Base-by-base conservation (phyloP, 2,888 invertebrate species). In the Phalera bucephala region DNA sequence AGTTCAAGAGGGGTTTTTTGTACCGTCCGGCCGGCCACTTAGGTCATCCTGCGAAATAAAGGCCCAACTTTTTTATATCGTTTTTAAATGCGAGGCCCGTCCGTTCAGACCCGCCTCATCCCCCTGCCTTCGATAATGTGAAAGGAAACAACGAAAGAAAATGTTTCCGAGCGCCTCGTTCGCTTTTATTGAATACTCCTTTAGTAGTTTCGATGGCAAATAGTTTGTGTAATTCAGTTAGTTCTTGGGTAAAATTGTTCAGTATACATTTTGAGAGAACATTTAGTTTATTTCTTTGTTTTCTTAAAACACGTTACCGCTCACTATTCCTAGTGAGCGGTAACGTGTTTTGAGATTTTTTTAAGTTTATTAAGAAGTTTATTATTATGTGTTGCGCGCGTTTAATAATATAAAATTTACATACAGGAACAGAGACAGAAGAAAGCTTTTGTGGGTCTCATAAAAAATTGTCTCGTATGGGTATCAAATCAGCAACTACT, bases 121-220 rank as follows among this genome's bases (percentile, higher is more conserved):
- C 82, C 78, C 71, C 72, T 78, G 66, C 69, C 67, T 60, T 71
- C 79, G 76, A 82, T 86, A 77, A 85, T 81, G 69, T 84, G 80
- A 88, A 88, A 86, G 81, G 86, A 85, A 88, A 87, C 86, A 85
- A 83, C 80, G 85, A 79, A 88, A 81, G 88, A 87, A 88, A 88
- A 87, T 86, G 87, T 86, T 84, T 77, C 80, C 73, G 68, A 80
- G 82, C 72, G 78, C 76, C 66, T 71, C 72, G 81, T 79, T 78
- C 76, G 70, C 74, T 78, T 86, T 85, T 86, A 87, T 86, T 81
- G 81, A 79, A 76, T 75, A 73, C 73, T 65, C 72, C 75, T 75
- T 72, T 71, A 71, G 72, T 75, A 85, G 85, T 85, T 85, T 80
- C 83, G 76, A 87, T 87, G 85, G 84, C 84, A 85, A 87, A 87